These are phyloP conservation scores for Odontamblyopus rebecca DNA, from an alignment of 2,797 vertebrate species.

Conservation along the genomic window DNA sequence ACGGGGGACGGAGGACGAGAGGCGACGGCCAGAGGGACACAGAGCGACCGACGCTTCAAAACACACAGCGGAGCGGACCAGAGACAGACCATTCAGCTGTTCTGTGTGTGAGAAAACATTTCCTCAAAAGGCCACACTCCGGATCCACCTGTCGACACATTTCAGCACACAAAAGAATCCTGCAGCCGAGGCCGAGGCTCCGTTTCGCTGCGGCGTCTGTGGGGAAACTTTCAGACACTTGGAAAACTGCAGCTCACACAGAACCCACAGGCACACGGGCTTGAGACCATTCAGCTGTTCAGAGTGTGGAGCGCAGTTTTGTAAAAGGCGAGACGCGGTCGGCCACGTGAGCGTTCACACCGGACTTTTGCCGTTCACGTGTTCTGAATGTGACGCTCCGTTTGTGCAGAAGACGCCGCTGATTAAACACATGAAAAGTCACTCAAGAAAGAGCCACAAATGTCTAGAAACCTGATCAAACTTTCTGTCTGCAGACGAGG, in stretches of 20 bases:
- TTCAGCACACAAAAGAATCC: not conserved
- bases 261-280: not conserved
- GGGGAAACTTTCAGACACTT: not conserved
- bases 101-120: not conserved
- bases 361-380: not conserved
- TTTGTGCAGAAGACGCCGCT: not conserved
- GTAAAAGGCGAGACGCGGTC: not conserved
- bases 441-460: not conserved
- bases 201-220: not conserved
- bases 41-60: not conserved
- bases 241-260: not conserved
- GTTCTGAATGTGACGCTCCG: not conserved
- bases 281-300: not conserved
- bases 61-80: too few species aligned
- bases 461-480: not conserved
- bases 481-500: too few species aligned
- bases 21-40: too few species aligned
- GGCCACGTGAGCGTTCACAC: constrained; percentile 10
- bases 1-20: not conserved
- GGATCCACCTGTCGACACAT: not conserved
- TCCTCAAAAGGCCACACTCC: not conserved
- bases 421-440: not conserved
- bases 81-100: not conserved
- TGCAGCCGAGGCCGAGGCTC: not conserved
- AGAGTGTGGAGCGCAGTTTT: not conserved